Percentiles rank a stretch among this genome's conserved stretches.
phyloP scores from a whole-genome alignment of 2,797 vertebrate genomes.

The Aulostomus chinensis region DNA sequence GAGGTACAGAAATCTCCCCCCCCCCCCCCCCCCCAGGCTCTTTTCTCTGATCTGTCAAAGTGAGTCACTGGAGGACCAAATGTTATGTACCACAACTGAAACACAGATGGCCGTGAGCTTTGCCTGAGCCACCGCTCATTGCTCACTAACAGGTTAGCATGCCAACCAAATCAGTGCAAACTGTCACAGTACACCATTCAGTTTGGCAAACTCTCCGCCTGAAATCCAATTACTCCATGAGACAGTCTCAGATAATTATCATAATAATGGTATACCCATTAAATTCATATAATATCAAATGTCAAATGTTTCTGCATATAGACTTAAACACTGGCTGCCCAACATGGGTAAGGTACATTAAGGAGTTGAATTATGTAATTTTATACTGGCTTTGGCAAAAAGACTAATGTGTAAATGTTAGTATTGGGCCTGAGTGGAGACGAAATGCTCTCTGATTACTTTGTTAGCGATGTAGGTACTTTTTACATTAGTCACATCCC shows the following conservation, averaged over 20 bases:
- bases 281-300: conserved; percentile 9
- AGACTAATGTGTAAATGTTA: too few species aligned
- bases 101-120: conserved; percentile 77
- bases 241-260: conserved; percentile 18
- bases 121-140: conserved; percentile 67
- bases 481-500: too few species aligned
- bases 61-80: conserved; percentile 75
- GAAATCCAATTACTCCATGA: conserved; percentile 48
- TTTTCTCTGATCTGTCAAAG: conserved; percentile 29
- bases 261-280: conserved; percentile 18
- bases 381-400: too few species aligned
- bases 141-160: conserved; percentile 70
- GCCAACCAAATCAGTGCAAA: conserved; percentile 66
- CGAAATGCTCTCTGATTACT: too few species aligned
- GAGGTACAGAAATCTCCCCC: too few species aligned
- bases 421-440: too few species aligned
- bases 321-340: too few species aligned
- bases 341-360: neutral
- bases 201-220: conserved; percentile 41
- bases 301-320: neutral
- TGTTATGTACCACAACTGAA: conserved; percentile 70
- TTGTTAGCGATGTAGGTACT: too few species aligned
- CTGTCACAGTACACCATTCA: conserved; percentile 60
- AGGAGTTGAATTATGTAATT: too few species aligned
- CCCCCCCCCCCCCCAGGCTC: neutral